Conservation (phyloP, 1,140 invertebrate species). For the Nebria ingens region DNA sequence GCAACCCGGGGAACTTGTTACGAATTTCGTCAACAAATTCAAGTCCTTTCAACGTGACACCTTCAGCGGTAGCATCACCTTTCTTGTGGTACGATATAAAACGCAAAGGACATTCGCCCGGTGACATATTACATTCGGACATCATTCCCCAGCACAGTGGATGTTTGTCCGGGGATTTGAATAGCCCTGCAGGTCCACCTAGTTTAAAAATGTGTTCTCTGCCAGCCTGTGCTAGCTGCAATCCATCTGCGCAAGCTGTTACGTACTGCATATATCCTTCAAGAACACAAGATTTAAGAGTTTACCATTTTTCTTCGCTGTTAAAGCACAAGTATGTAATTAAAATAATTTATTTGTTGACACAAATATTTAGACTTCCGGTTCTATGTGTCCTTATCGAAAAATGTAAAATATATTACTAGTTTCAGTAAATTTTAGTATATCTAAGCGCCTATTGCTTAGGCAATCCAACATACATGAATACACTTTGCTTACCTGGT, state of each 20-base stretch:
- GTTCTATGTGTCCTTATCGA: no score
- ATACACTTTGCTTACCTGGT: no score
- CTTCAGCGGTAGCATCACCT: conserved; percentile 31
- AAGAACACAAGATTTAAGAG: no score
- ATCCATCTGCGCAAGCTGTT: conserved; percentile 25
- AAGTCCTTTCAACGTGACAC: conserved; percentile 31
- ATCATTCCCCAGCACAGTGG: conserved; percentile 38
- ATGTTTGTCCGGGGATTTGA: conserved; percentile 32
- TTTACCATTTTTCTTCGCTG: no score
- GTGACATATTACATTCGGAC: conserved; percentile 30
- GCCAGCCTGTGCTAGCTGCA: conserved; percentile 18
- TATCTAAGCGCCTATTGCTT: no score
- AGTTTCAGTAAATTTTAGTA: no score
- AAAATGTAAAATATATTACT: no score
- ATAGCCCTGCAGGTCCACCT: conserved; percentile 39
- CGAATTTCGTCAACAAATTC: conserved; percentile 29
- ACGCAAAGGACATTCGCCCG: conserved; percentile 32
- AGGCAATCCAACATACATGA: no score
- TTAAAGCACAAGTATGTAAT: no score
- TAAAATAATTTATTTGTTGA: no score
- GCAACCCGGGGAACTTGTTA: conserved; percentile 31
- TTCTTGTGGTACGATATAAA: conserved; percentile 39
- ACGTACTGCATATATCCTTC: conserved; percentile 30
- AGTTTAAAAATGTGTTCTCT: conserved; percentile 22
- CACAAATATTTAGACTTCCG: no score